A percentile compares a stretch with the other conserved stretches of the same genome.
phyloP scores from a whole-genome alignment of 2,888 invertebrate genomes.

The Copidosoma aretas region DNA sequence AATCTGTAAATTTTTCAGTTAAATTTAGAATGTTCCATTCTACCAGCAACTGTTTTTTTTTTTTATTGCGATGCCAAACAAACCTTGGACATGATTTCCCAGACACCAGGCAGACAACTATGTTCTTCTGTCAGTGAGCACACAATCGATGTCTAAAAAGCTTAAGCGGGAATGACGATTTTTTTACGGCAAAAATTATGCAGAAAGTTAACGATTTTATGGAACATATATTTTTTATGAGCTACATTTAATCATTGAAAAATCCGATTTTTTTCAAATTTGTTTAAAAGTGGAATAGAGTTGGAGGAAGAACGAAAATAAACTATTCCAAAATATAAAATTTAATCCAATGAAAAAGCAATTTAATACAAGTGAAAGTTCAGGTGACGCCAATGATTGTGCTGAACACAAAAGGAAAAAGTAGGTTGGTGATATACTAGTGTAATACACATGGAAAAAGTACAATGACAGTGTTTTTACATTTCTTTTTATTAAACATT shows the following conservation, averaged over 20 bases:
- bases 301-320: too few relatives aligned
- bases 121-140: constrained; percentile 30
- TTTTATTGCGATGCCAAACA: constrained; percentile 7
- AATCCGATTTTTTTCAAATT: not conserved
- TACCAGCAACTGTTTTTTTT: not conserved
- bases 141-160: constrained; percentile 33
- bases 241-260: not conserved
- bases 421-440: constrained; percentile 22
- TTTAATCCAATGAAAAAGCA: constrained; percentile 6
- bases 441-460: constrained; percentile 21
- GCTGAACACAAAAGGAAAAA: constrained; percentile 30
- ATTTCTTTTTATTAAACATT: constrained; percentile 19
- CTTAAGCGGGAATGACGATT: constrained; percentile 29
- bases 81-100: constrained; percentile 31
- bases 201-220: not conserved
- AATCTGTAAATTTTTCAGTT: constrained; percentile 57
- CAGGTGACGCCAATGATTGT: constrained; percentile 37
- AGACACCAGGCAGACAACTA: constrained; percentile 43
- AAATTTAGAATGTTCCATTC: too few relatives aligned
- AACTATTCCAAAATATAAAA: not conserved
- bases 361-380: constrained; percentile 24
- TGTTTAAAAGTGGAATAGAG: too few relatives aligned
- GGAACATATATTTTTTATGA: not conserved
- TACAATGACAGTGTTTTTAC: constrained; percentile 17
- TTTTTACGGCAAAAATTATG: constrained; percentile 10